Conservation (phyloP, 2,888 invertebrate genomes). For the Drosophila fulvimacula region DNA sequence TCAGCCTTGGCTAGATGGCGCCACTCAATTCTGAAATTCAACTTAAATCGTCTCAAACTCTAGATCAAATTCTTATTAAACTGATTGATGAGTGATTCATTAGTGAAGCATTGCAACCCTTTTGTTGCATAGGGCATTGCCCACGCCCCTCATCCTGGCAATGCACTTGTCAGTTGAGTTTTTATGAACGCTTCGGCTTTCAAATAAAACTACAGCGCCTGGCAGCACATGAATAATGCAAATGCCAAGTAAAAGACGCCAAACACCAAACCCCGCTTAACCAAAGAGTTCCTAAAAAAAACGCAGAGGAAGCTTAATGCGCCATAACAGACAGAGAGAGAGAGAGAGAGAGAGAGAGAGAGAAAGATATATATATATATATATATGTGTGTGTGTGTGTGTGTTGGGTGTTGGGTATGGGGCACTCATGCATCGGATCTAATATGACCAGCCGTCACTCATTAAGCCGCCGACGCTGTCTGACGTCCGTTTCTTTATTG, state of each 20-base stretch:
- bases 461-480: constrained; percentile 62
- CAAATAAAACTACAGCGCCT: constrained; percentile 72
- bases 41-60: background rate
- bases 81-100: constrained; percentile 8
- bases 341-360: constrained; percentile 1
- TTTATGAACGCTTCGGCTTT: constrained; percentile 72
- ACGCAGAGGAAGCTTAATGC: constrained; percentile 61
- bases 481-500: constrained; percentile 58
- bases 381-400: background rate
- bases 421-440: constrained; percentile 57
- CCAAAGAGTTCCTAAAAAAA: constrained; percentile 10
- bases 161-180: constrained; percentile 69
- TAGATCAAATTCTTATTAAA: background rate
- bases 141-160: constrained; percentile 27
- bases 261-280: constrained; percentile 18
- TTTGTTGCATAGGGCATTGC: constrained; percentile 44
- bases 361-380: too few relatives aligned
- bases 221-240: constrained; percentile 72
- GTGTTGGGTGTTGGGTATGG: background rate
- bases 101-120: constrained; percentile 4
- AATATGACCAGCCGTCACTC: constrained; percentile 78
- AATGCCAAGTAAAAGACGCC: constrained; percentile 56
- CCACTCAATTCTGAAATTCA: background rate
- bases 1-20: constrained; percentile 6
- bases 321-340: constrained; percentile 55